Conservation (phyloP, 2,797 vertebrate genomes). For the Calcarius lapponicus region DNA sequence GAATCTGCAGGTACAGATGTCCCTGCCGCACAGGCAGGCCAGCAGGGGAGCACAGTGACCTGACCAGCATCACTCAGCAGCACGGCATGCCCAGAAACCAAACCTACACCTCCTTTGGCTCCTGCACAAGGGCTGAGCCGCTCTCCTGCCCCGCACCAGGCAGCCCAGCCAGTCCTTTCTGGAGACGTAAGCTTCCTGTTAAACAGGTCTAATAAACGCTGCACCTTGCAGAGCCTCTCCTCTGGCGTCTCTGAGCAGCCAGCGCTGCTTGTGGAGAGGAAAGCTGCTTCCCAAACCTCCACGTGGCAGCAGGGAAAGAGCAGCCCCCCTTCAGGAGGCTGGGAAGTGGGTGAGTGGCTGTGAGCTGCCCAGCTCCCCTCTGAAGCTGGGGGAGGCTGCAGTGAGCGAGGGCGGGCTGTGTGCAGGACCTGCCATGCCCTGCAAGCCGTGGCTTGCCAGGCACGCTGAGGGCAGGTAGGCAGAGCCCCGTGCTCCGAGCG, state of each 20-base stretch:
- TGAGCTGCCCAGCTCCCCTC: not conserved
- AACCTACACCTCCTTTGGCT: not conserved
- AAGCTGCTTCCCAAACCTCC: not conserved
- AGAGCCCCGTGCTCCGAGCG: not conserved
- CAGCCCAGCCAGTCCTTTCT: not conserved
- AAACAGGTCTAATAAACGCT: not conserved
- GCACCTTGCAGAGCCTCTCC: not conserved
- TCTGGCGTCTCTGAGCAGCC: not conserved
- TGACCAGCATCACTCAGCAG: not conserved
- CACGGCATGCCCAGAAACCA: not conserved
- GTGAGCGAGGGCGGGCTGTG: fast-evolving
- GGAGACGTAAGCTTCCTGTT: not conserved
- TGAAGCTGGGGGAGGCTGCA: not conserved
- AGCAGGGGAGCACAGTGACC: not conserved
- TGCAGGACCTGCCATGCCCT: not conserved
- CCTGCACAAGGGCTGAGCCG: not conserved
- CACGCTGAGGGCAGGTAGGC: conserved; percentile 3
- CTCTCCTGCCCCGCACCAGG: not conserved
- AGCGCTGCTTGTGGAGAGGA: not conserved
- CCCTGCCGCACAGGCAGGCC: not conserved
- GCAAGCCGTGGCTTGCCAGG: not conserved
- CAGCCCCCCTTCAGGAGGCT: not conserved
- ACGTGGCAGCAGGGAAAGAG: fast-evolving
- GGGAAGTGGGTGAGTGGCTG: not conserved
- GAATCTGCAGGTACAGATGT: not conserved